Evolutionary conservation across 2,113 vertebrate species (phyloP).

Genomic region (Sylvilagus bachmani): DNA sequence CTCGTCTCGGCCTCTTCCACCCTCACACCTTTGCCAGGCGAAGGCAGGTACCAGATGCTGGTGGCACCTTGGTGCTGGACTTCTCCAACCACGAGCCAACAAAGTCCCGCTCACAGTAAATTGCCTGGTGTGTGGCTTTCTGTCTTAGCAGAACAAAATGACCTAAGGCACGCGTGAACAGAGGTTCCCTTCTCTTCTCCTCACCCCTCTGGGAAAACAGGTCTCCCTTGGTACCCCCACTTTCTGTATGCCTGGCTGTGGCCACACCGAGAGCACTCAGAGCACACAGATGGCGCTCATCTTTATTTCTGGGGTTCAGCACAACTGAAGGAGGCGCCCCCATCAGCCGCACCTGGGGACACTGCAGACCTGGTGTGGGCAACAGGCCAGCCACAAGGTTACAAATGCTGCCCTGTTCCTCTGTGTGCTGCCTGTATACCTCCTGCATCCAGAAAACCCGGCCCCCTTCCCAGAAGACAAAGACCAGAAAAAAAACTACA

Average conservation of each 20-base stretch:
- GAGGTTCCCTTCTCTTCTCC: neutral
- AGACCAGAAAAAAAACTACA: neutral
- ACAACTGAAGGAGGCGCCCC: neutral
- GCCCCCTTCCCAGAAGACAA: constrained; percentile 25
- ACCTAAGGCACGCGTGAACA: neutral
- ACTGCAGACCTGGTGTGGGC: neutral
- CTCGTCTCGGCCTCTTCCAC: neutral
- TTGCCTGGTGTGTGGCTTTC: neutral
- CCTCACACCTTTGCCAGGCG: neutral
- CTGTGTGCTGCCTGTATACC: neutral
- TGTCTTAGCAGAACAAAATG: neutral
- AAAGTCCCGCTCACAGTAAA: neutral
- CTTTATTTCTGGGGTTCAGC: neutral
- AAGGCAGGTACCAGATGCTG: neutral
- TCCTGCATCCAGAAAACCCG: neutral
- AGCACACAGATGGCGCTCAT: neutral
- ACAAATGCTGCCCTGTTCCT: neutral
- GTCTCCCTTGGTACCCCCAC: neutral
- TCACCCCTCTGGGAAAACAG: neutral
- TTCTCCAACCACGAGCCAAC: neutral
- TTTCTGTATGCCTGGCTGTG: neutral
- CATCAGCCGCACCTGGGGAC: neutral
- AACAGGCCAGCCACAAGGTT: neutral
- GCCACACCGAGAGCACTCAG: neutral
- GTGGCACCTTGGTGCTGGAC: neutral